Conservation (phyloP, 2,113 vertebrate species). For the Apteryx owenii region DNA sequence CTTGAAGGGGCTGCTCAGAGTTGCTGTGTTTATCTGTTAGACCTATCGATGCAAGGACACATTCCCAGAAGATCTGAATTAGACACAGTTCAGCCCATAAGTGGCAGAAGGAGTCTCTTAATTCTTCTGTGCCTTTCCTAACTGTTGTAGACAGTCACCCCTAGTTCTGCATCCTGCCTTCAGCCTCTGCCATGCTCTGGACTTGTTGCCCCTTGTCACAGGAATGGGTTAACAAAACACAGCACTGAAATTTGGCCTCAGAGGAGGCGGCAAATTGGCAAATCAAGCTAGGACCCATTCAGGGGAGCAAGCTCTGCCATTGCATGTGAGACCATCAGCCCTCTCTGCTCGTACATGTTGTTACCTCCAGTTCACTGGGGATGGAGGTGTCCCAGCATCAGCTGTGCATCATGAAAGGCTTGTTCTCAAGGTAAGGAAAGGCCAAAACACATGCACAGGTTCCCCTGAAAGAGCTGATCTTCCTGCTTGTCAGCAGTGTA, state of each 20-base stretch:
- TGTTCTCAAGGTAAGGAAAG: not conserved
- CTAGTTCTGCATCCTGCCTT: not conserved
- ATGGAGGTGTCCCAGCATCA: not conserved
- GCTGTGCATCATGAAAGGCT: not conserved
- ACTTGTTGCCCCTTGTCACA: not conserved
- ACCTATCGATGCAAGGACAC: not conserved
- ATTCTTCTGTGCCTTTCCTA: not conserved
- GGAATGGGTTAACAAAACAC: not conserved
- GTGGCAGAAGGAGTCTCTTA: not conserved
- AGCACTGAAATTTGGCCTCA: not conserved
- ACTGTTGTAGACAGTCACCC: not conserved
- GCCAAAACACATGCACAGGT: not conserved
- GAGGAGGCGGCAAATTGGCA: not conserved
- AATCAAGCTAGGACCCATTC: not conserved
- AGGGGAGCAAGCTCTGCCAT: not conserved
- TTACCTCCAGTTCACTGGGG: not conserved
- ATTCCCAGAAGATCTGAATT: not conserved
- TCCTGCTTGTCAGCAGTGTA: conserved; percentile 30
- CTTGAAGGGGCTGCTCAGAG: not conserved
- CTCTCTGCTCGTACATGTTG: not conserved
- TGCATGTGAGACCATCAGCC: accelerated
- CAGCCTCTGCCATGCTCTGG: accelerated
- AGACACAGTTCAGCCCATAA: not conserved
- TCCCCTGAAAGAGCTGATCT: not conserved
- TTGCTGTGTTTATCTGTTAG: not conserved